Percentiles rank a stretch among this genome's conserved stretches.
These are phyloP conservation scores for Sympetrum striolatum DNA, from an alignment of 2,888 invertebrate species.

Conservation along the genomic window DNA sequence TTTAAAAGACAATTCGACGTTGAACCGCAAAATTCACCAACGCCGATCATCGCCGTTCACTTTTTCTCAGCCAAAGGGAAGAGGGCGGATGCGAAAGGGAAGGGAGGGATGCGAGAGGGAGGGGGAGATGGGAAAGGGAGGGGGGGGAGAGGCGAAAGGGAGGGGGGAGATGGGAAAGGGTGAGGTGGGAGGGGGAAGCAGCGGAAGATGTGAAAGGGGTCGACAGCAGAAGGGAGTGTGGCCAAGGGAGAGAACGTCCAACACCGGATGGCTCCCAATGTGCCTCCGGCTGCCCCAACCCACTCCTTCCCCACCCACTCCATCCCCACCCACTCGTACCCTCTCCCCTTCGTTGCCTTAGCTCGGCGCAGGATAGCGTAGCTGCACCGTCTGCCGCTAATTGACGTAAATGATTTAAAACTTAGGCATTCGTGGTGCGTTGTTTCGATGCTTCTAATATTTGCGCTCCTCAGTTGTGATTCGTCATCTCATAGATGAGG, in stretches of 20 bases:
- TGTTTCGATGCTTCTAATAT: neutral
- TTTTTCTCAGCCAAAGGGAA: no score
- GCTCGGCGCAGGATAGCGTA: neutral
- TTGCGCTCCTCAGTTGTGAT: neutral
- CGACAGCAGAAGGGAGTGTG: no score
- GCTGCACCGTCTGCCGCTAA: neutral
- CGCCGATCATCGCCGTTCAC: no score
- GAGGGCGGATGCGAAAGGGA: neutral
- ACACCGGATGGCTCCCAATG: neutral
- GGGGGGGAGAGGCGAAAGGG: neutral
- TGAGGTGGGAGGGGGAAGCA: neutral
- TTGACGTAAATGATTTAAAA: neutral
- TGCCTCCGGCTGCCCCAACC: neutral
- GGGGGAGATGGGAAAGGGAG: neutral
- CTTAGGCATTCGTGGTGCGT: neutral
- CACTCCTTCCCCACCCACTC: neutral
- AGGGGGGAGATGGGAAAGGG: neutral
- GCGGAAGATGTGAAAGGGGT: neutral
- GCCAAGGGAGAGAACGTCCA: neutral
- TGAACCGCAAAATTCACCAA: no score
- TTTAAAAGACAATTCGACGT: no score
- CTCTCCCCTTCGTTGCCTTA: neutral
- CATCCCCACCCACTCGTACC: neutral
- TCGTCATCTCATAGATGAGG: no score
- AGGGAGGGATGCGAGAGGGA: neutral